phyloP scores from a whole-genome alignment of 1,140 invertebrate species.

The Stenopsyche tienmushanensis region DNA sequence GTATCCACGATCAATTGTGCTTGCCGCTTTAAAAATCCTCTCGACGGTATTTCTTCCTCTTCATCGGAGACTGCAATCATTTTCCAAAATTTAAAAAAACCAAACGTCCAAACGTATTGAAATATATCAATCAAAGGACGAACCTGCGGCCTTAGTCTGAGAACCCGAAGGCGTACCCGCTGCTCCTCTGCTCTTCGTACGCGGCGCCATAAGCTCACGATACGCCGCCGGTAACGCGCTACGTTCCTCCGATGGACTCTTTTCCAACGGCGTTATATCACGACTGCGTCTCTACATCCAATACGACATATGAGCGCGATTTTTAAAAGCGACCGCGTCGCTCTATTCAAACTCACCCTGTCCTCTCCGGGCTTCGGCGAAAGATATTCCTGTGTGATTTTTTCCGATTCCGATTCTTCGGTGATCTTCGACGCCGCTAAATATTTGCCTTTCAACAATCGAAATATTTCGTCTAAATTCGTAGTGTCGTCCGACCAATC shows the following conservation, averaged over 20 bases:
- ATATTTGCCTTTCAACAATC: conserved; percentile 50
- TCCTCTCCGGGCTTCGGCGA: conserved; percentile 22
- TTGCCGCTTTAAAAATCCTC: conserved; percentile 76
- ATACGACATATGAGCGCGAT: background rate
- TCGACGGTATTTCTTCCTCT: conserved; percentile 79
- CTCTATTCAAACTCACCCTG: conserved; percentile 21
- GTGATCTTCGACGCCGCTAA: conserved; percentile 44
- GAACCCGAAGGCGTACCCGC: conserved; percentile 36
- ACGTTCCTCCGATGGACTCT: conserved; percentile 32
- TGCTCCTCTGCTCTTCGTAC: conserved; percentile 36
- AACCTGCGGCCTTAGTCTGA: conserved; percentile 28
- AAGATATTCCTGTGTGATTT: conserved; percentile 25
- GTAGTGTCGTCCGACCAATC: conserved; percentile 52
- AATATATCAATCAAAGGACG: conserved; percentile 2
- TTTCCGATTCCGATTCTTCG: conserved; percentile 42
- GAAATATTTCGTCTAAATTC: conserved; percentile 47
- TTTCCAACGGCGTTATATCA: conserved; percentile 32
- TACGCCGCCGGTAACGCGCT: conserved; percentile 32
- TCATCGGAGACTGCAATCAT: conserved; percentile 64
- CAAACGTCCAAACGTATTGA: background rate
- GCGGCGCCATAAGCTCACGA: conserved; percentile 32
- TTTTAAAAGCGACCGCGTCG: no score
- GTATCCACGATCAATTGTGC: conserved; percentile 81
- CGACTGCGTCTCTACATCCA: conserved; percentile 24
- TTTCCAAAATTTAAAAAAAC: background rate